Percentiles rank a stretch among this genome's conserved stretches.
phyloP scores from a whole-genome alignment of 2,888 invertebrate species.

The Drosophila quinaria region DNA sequence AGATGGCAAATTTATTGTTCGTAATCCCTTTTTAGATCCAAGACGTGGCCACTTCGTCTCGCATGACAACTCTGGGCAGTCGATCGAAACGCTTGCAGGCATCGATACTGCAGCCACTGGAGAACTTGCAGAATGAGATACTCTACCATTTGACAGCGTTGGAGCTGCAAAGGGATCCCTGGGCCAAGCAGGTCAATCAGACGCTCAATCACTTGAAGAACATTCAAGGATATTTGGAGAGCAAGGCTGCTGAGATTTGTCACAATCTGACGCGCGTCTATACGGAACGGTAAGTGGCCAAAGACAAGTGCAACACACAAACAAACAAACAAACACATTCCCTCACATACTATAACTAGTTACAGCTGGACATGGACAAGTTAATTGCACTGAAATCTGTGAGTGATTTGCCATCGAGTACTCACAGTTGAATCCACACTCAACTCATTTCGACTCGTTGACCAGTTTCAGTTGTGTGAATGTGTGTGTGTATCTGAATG shows the following conservation, averaged over 20 bases:
- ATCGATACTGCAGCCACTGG: conserved; percentile 89
- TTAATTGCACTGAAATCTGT: conserved; percentile 50
- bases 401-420: conserved; percentile 35
- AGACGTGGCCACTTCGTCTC: conserved; percentile 90
- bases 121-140: conserved; percentile 90
- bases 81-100: conserved; percentile 89
- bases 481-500: not conserved
- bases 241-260: conserved; percentile 90
- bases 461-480: not conserved
- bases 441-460: conserved; percentile 14
- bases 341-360: not conserved
- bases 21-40: conserved; percentile 85
- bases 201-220: conserved; percentile 91
- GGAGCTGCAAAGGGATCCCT: conserved; percentile 90
- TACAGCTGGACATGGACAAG: conserved; percentile 11
- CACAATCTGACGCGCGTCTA: conserved; percentile 87
- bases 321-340: not conserved
- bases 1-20: not conserved
- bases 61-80: conserved; percentile 90
- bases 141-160: conserved; percentile 92
- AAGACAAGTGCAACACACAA: not conserved
- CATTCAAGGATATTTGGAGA: conserved; percentile 92
- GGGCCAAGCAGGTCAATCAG: conserved; percentile 90
- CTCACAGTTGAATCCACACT: conserved; percentile 29
- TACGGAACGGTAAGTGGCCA: conserved; percentile 79